phyloP scores from a whole-genome alignment of 2,113 vertebrate genomes.

The Chlamydotis undulata region DNA sequence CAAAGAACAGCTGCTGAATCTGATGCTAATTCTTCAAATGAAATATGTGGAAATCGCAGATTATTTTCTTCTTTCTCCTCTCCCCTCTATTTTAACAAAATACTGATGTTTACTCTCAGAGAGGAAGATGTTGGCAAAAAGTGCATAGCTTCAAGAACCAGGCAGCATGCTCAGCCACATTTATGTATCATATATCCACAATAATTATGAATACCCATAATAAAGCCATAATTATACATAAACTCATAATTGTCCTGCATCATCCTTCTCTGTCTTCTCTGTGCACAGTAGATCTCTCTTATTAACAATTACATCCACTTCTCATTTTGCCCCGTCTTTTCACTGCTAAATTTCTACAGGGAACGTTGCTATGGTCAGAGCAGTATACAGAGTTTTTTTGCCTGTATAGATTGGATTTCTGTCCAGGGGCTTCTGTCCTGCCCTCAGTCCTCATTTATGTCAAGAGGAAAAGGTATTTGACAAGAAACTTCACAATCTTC shows the following conservation, averaged over 20 bases:
- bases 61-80: background rate
- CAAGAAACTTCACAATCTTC: background rate
- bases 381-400: rapidly evolving
- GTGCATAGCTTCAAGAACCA: background rate
- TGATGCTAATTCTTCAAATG: background rate
- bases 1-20: background rate
- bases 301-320: background rate
- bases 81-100: background rate
- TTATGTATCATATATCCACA: background rate
- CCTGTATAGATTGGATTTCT: background rate
- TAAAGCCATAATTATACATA: background rate
- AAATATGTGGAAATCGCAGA: background rate
- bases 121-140: background rate
- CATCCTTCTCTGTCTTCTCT: background rate
- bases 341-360: background rate
- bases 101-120: background rate
- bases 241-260: background rate
- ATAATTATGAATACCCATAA: background rate
- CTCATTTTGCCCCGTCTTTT: background rate
- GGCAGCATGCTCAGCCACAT: rapidly evolving
- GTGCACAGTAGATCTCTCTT: background rate
- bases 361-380: background rate
- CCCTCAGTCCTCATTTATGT: background rate
- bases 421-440: background rate
- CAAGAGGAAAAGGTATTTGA: background rate